phyloP scores from a whole-genome alignment of 2,113 vertebrate genomes.

The Falcunculus frontatus region DNA sequence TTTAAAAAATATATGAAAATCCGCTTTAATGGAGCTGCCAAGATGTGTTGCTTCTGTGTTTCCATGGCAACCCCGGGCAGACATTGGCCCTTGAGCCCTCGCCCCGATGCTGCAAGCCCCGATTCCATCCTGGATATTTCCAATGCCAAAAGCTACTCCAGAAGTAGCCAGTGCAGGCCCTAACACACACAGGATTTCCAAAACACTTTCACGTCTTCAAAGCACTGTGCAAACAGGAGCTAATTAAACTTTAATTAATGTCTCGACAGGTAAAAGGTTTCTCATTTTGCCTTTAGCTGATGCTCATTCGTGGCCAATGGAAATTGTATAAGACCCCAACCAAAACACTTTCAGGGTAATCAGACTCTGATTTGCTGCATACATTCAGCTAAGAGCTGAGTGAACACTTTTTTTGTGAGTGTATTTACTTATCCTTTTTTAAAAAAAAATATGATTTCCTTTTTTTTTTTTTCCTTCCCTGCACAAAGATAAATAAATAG shows the following conservation, averaged over 20 bases:
- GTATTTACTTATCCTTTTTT: not conserved
- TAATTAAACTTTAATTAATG: slow-evolving; percentile 50
- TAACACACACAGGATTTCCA: not conserved
- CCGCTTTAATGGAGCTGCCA: slow-evolving; percentile 1
- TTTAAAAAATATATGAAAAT: not conserved
- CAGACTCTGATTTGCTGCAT: not conserved
- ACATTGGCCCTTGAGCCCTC: not conserved
- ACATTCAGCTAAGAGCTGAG: not conserved
- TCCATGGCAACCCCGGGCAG: not conserved
- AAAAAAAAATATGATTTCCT: not conserved
- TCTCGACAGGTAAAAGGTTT: not conserved
- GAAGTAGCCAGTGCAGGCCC: not conserved
- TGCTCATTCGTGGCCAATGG: not conserved
- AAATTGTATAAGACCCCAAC: not conserved
- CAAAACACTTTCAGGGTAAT: not conserved
- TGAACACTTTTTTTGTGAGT: slow-evolving; percentile 7
- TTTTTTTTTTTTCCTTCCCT: not conserved
- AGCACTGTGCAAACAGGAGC: not conserved
- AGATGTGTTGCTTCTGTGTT: not conserved
- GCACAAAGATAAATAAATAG: slow-evolving; percentile 54
- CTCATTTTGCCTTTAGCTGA: not conserved
- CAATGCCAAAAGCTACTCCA: slow-evolving; percentile 2
- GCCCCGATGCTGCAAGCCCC: rapidly evolving
- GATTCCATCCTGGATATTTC: not conserved
- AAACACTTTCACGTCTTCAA: not conserved